These are phyloP conservation scores for Gallinago stenura DNA, from an alignment of 2,797 vertebrate genomes.

Conservation along the genomic window DNA sequence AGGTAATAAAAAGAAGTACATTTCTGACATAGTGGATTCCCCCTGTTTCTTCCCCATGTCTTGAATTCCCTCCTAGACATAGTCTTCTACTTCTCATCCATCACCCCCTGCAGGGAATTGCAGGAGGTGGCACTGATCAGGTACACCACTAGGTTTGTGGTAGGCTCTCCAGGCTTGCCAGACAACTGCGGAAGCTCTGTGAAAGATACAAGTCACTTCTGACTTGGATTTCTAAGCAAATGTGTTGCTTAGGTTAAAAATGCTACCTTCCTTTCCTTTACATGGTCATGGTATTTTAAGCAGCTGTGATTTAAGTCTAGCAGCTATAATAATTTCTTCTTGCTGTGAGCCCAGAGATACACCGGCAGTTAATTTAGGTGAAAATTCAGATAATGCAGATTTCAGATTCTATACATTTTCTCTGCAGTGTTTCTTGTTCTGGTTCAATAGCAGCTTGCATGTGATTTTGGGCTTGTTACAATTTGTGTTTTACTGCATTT, in stretches of 20 bases:
- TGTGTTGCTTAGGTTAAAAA: not conserved
- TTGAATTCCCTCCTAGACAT: not conserved
- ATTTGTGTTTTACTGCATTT: not conserved
- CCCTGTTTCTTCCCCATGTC: not conserved
- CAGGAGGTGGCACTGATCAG: not conserved
- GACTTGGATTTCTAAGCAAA: not conserved
- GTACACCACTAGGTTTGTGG: not conserved
- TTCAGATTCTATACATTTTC: not conserved
- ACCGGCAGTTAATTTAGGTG: conserved; percentile 6
- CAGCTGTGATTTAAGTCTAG: conserved; percentile 1
- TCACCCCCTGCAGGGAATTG: not conserved
- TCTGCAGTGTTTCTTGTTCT: not conserved
- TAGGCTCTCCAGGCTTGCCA: not conserved
- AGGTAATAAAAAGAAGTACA: not conserved
- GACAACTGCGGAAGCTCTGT: not conserved
- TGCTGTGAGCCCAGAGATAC: not conserved
- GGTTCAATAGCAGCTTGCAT: not conserved
- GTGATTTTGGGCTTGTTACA: not conserved
- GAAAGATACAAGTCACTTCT: not conserved
- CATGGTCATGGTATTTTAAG: conserved; percentile 12
- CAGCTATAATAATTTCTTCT: conserved; percentile 23
- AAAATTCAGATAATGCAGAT: not conserved
- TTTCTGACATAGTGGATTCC: not conserved
- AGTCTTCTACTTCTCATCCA: not conserved
- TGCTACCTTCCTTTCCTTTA: not conserved